phyloP scores from a whole-genome alignment of 2,113 vertebrate genomes.

The Corynorhinus townsendii region DNA sequence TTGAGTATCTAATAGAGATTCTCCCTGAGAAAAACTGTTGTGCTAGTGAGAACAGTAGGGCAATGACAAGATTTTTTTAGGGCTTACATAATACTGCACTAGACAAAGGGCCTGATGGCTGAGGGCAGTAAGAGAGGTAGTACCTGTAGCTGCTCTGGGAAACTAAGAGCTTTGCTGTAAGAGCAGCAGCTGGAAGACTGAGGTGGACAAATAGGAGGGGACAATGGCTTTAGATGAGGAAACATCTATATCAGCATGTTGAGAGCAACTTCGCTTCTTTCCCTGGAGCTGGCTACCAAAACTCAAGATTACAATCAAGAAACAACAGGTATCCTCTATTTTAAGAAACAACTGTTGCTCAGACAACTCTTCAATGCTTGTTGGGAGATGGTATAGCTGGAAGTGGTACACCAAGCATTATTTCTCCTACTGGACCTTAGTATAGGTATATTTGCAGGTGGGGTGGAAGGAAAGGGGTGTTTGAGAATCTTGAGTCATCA shows the following conservation, averaged over 20 bases:
- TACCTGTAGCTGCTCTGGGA: neutral
- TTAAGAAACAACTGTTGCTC: neutral
- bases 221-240: neutral
- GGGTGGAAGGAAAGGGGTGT: neutral
- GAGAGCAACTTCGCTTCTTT: neutral
- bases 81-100: neutral
- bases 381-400: neutral
- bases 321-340: neutral
- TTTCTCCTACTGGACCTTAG: neutral
- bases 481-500: neutral
- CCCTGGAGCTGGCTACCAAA: neutral
- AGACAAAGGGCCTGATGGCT: neutral
- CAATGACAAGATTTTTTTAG: neutral
- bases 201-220: neutral
- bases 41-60: neutral
- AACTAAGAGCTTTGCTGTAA: neutral
- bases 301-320: neutral
- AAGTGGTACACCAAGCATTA: neutral
- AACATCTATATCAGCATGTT: neutral
- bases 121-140: neutral
- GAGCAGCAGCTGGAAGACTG: neutral
- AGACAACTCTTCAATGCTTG: neutral
- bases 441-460: neutral
- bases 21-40: neutral
- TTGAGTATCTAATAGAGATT: neutral